A percentile compares a stretch with the other conserved stretches of the same genome.
These are phyloP conservation scores for Drosophila ambigua DNA, from an alignment of 1,140 invertebrate species.

Conservation along the genomic window DNA sequence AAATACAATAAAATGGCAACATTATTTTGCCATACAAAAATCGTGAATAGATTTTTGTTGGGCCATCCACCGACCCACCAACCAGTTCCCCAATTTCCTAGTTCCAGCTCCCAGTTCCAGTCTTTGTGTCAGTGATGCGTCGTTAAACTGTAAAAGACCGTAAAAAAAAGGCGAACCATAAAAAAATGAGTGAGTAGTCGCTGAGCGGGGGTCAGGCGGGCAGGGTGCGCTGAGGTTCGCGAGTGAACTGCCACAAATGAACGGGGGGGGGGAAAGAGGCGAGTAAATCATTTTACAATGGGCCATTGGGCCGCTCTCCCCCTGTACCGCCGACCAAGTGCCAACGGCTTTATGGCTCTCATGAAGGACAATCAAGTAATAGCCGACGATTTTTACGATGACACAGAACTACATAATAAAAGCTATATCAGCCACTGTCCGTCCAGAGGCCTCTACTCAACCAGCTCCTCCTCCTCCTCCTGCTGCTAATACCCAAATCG, in stretches of 20 bases:
- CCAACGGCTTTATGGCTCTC: conserved; percentile 71
- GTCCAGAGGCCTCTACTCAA: conserved; percentile 41
- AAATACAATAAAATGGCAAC: conserved; percentile 68
- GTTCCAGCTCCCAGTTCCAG: conserved; percentile 24
- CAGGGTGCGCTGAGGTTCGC: not conserved
- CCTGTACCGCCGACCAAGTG: not conserved
- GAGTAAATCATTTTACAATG: conserved; percentile 81
- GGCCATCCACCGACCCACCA: not conserved
- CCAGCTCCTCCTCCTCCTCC: conserved; percentile 32
- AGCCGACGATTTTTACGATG: conserved; percentile 77
- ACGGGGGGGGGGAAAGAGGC: conserved; percentile 26
- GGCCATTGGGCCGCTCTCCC: conserved; percentile 35
- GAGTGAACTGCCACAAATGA: conserved; percentile 52
- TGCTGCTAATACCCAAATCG: conserved; percentile 61
- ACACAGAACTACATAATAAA: conserved; percentile 80
- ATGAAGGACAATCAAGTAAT: conserved; percentile 81
- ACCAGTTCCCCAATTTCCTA: not conserved
- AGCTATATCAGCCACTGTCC: conserved; percentile 67
- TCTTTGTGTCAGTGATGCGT: conserved; percentile 75
- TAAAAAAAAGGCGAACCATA: conserved; percentile 66
- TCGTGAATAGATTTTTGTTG: conserved; percentile 72
- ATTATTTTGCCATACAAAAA: conserved; percentile 58
- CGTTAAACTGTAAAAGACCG: conserved; percentile 80
- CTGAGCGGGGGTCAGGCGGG: not conserved
- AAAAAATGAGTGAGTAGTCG: conserved; percentile 63